phyloP scores from a whole-genome alignment of 2,888 invertebrate genomes.

The Scaptomyza cyrtandrae region DNA sequence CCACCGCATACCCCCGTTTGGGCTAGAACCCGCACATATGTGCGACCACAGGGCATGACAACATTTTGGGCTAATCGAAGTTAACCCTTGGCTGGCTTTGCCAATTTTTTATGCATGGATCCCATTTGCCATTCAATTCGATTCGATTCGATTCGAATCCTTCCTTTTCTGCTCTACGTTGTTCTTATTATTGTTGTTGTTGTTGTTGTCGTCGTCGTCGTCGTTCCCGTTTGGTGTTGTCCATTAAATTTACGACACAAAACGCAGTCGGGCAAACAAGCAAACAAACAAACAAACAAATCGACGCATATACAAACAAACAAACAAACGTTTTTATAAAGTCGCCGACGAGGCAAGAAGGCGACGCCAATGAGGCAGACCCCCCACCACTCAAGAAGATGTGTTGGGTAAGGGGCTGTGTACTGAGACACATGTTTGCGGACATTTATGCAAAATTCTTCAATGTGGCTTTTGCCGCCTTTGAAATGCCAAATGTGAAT shows the following conservation, averaged over 20 bases:
- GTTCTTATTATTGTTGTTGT: constrained; percentile 21
- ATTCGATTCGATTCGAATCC: constrained; percentile 73
- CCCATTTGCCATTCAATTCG: constrained; percentile 77
- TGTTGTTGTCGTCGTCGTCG: constrained; percentile 22
- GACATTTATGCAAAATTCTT: constrained; percentile 76
- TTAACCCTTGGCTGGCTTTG: constrained; percentile 79
- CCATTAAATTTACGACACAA: constrained; percentile 80
- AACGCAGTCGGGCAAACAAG: constrained; percentile 75
- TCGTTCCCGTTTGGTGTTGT: constrained; percentile 49
- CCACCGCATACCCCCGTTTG: background rate
- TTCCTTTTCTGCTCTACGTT: constrained; percentile 66
- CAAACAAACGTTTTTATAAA: constrained; percentile 73
- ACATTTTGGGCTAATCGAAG: constrained; percentile 79
- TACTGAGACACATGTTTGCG: constrained; percentile 73
- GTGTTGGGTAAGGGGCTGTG: constrained; percentile 4
- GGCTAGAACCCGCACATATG: constrained; percentile 62
- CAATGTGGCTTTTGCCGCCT: constrained; percentile 29
- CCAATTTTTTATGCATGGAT: constrained; percentile 79
- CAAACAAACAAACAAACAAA: constrained; percentile 68
- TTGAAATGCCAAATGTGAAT: constrained; percentile 46
- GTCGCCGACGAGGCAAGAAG: constrained; percentile 57
- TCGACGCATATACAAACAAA: constrained; percentile 73
- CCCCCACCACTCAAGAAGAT: constrained; percentile 10
- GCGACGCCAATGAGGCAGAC: constrained; percentile 64
- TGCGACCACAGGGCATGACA: constrained; percentile 81